Percentiles rank a stretch among this genome's conserved stretches.
Conservation (phyloP, 2,888 invertebrate species). For the Cylindroiulus punctatus region DNA sequence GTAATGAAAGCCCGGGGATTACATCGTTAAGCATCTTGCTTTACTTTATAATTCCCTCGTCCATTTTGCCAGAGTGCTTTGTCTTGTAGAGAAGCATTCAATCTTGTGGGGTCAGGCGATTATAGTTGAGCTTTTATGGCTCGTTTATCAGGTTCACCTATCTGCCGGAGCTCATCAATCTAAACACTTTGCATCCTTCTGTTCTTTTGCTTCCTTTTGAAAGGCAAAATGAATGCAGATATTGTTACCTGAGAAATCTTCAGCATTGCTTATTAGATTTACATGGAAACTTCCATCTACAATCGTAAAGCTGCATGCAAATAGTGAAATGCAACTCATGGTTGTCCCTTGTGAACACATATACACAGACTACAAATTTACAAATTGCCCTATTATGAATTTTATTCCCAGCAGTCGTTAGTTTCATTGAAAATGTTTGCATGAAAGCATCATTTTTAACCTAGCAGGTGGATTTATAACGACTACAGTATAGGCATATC, state of each 20-base stretch:
- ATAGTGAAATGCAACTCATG: neutral
- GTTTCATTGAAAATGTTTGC: too few relatives aligned
- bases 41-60: conserved; percentile 22
- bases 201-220: neutral
- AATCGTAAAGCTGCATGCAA: neutral
- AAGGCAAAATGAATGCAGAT: neutral
- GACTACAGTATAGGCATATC: too few relatives aligned
- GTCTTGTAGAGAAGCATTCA: neutral
- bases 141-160: conserved; percentile 28
- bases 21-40: conserved; percentile 1
- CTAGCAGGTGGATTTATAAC: too few relatives aligned
- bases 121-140: neutral
- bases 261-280: neutral
- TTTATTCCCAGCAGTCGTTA: too few relatives aligned
- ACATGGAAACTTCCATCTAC: neutral
- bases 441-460: too few relatives aligned
- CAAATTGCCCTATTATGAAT: neutral
- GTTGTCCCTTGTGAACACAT: neutral
- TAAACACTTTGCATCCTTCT: conserved; percentile 12
- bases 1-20: conserved; percentile 13
- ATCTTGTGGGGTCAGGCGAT: conserved; percentile 12
- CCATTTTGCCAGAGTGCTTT: conserved; percentile 35
- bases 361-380: neutral
- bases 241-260: conserved; percentile 1
- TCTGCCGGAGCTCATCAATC: conserved; percentile 17